Percentiles rank a stretch among this genome's conserved stretches.
These are phyloP conservation scores for Tachysurus vachellii DNA, from an alignment of 2,113 vertebrate genomes.

Conservation along the genomic window DNA sequence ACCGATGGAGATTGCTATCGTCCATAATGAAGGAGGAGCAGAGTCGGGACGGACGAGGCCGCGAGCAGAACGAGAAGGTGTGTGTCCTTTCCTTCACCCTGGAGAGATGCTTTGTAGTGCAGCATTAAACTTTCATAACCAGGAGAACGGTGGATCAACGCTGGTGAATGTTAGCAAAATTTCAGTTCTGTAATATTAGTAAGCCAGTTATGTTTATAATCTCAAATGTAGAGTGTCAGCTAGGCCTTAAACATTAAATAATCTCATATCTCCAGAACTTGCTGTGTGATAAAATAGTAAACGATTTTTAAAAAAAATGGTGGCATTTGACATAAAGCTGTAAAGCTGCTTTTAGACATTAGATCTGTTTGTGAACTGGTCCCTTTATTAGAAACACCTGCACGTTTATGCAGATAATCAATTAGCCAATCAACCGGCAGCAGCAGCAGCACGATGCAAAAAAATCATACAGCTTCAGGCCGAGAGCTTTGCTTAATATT, in stretches of 20 bases:
- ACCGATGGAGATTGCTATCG: constrained; percentile 40
- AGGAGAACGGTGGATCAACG: not conserved
- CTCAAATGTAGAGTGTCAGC: not conserved
- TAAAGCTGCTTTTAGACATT: no score
- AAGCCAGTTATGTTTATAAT: not conserved
- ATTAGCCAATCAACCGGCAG: no score
- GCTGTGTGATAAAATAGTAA: no score
- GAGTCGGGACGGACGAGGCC: constrained; percentile 33
- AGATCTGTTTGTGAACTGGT: no score
- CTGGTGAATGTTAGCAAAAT: not conserved
- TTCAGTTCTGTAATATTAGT: not conserved
- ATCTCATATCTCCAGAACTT: not conserved
- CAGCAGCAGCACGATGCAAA: no score
- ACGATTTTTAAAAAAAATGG: no score
- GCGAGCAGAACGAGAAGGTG: constrained; percentile 38
- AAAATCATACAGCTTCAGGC: no score
- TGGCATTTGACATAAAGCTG: no score
- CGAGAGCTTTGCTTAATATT: no score
- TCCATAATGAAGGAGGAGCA: constrained; percentile 53
- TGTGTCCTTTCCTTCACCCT: constrained; percentile 34
- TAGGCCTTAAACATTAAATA: not conserved
- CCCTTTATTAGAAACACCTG: no score
- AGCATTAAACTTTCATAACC: constrained; percentile 33
- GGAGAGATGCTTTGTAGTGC: constrained; percentile 35
- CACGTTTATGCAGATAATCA: no score